Evolutionary conservation across 2,113 vertebrate genomes (phyloP).

Genomic region (Raja brachyura): DNA sequence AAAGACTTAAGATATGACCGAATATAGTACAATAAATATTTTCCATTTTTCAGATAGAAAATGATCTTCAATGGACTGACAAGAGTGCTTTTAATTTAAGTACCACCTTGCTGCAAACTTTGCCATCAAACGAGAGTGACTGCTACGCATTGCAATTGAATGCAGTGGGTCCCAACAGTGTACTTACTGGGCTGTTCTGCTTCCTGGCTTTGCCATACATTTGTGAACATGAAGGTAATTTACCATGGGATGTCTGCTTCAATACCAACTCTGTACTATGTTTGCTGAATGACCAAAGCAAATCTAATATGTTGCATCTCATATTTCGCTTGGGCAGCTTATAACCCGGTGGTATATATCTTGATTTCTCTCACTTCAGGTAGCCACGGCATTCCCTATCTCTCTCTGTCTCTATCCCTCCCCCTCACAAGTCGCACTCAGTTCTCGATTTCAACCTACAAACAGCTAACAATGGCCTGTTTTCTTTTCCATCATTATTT

Average conservation of each 20-base stretch:
- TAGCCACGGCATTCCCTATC: no score
- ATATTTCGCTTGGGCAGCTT: no score
- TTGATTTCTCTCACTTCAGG: no score
- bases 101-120: constrained; percentile 46
- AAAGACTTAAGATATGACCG: not conserved
- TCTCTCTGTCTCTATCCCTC: no score
- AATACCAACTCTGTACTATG: not conserved
- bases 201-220: constrained; percentile 68
- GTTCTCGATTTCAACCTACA: no score
- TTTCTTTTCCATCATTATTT: no score
- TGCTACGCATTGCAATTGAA: constrained; percentile 77
- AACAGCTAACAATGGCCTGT: no score
- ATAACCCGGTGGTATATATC: no score
- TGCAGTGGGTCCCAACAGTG: constrained; percentile 60
- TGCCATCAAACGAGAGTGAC: constrained; percentile 65
- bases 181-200: constrained; percentile 74
- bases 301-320: no score
- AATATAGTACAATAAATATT: not conserved
- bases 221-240: constrained; percentile 78
- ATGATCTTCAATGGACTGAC: constrained; percentile 67
- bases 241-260: not conserved
- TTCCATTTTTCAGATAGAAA: constrained; percentile 60
- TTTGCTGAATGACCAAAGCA: not conserved
- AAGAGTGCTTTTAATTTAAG: constrained; percentile 61
- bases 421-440: no score